phyloP scores from a whole-genome alignment of 2,113 vertebrate species.

The Mus spicilegus region DNA sequence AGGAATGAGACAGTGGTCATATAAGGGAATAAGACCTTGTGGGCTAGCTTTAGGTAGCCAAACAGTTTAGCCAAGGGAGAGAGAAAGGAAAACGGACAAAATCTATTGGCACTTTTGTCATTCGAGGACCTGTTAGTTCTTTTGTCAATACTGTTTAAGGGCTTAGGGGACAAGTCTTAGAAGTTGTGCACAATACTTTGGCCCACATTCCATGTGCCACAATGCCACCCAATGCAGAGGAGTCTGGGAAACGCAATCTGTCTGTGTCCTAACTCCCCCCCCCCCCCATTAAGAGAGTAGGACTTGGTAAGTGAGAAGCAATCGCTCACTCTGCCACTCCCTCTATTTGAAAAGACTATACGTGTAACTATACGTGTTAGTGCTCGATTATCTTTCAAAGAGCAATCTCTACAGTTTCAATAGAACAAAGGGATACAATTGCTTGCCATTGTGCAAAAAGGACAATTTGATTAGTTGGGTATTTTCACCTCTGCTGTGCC shows the following conservation, averaged over 20 bases:
- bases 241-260: not conserved
- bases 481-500: constrained; percentile 69
- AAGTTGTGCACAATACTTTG: not conserved
- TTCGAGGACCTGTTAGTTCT: not conserved
- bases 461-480: constrained; percentile 47
- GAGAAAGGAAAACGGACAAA: not conserved
- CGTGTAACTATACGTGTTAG: constrained; percentile 19
- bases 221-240: not conserved
- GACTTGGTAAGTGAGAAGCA: not conserved
- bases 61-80: not conserved
- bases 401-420: constrained; percentile 40
- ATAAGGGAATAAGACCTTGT: not conserved
- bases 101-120: not conserved
- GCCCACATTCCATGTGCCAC: not conserved
- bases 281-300: not conserved
- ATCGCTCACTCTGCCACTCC: not conserved
- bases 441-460: constrained; percentile 33
- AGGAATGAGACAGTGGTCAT: not conserved
- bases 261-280: not conserved
- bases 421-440: constrained; percentile 44
- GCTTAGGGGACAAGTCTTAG: not conserved
- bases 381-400: constrained; percentile 13
- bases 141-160: not conserved
- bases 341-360: constrained; percentile 37
- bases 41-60: not conserved